Evolutionary conservation across 2,888 invertebrate species (phyloP).

Genomic region (Drosophila sordidula): DNA sequence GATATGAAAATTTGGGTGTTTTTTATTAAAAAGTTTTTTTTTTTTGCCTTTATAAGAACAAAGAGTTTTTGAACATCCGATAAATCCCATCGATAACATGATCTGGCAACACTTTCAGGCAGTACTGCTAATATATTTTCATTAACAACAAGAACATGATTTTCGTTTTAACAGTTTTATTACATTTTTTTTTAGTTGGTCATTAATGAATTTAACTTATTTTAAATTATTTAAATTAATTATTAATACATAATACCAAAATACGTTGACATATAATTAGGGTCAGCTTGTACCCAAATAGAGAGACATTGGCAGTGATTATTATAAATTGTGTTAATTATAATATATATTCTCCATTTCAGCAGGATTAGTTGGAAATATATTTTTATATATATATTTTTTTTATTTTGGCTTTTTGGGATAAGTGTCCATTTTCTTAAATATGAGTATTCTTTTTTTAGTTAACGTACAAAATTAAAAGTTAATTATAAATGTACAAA

Average conservation of each 20-base stretch:
- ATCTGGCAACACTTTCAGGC: too few species aligned
- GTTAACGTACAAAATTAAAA: constrained; percentile 16
- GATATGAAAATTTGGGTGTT: too few species aligned
- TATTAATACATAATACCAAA: constrained; percentile 59
- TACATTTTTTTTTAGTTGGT: constrained; percentile 14
- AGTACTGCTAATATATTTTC: too few species aligned
- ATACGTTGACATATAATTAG: constrained; percentile 40
- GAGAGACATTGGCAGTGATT: constrained; percentile 36
- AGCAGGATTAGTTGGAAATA: constrained; percentile 12
- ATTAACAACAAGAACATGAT: constrained; percentile 23
- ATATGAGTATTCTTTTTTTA: constrained; percentile 50
- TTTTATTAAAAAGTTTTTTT: too few species aligned
- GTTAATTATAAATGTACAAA: constrained; percentile 49
- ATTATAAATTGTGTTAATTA: constrained; percentile 3
- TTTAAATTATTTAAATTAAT: constrained; percentile 43
- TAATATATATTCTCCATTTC: constrained; percentile 13
- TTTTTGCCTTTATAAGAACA: too few species aligned
- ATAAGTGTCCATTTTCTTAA: constrained; percentile 33
- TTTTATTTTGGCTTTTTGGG: constrained; percentile 14
- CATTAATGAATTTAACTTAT: constrained; percentile 15
- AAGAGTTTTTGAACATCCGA: too few species aligned
- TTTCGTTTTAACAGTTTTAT: constrained; percentile 32
- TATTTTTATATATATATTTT: not conserved
- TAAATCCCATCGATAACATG: too few species aligned
- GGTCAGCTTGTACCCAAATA: constrained; percentile 23